Evolutionary conservation across 2,888 invertebrate genomes (phyloP), one percentile per base, ranked within the genome.

Genomic region (Eugnorisma glareosa): DNA sequence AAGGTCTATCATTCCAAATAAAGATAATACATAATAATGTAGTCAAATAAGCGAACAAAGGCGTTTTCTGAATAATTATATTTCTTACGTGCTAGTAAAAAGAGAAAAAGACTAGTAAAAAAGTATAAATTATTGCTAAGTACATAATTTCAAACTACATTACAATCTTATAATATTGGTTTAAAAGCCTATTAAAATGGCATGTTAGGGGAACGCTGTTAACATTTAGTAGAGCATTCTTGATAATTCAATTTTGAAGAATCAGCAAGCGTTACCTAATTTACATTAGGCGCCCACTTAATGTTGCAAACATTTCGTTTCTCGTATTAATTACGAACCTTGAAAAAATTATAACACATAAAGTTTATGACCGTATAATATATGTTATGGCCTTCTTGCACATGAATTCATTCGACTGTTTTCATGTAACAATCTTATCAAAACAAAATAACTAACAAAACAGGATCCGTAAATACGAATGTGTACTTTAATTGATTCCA

Each of bases 401-500:
- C 2, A 15, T 28, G 28, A 69, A 61, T 54, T 8, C 0, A 35
- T 69, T 40, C 13, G 4, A 11, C 11, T 24, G 35, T 37, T 21
- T 7, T 6, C 3, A 5, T 18, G 21, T 28, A 28, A n/a, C 13
- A 35, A 40, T 5, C 43, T 35, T 35, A 15, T 18, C 28, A 24
- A 7, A n/a, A 64, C 11, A 64, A 37, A 54, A 18, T 18, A 43
- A 0, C 10, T 64, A 45, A n/a, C 45, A 18, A 63, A 40, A 8
- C 45, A n/a, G 57, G 18, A 61, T 43, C 48, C 45, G n/a, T 48
- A 21, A 18, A 37, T 45, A 54, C 57, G 18, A 68, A 61, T 54
- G 37, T 59, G 18, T 66, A 75, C 40, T 35, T 73, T 57, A 77
- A 82, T 77, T 54, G 69, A 72, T 64, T 67, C 68, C 48, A 67